Evolutionary conservation across 2,888 invertebrate genomes (phyloP), one percentile per base, ranked within the genome.

Genomic region (Drosophila siamana): DNA sequence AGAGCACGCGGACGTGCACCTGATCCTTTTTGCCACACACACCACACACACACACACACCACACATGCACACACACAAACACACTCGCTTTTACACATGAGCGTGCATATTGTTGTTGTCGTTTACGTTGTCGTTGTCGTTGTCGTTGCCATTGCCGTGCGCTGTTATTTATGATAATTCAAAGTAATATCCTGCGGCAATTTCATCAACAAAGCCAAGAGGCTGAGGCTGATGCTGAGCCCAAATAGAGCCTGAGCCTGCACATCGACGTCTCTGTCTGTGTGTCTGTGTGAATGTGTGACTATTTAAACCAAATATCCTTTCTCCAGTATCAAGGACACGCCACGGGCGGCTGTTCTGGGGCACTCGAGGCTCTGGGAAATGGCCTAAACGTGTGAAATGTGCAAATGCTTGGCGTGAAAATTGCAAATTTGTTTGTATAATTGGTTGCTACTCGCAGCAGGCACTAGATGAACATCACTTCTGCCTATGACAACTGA

Each of bases 171-270:
- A 83, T 83, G 83, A 83, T 83, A 83, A 83, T 83, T 83, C 87
- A 83, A 83, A 83, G 87, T 83, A 87, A 83, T 83, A 87, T 83
- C 83, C 83, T 74, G 67, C 76, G 85, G 83, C 85, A 83, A 85
- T 83, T 83, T 83, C 76, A 85, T 87, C 87, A 87, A 81, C 79
- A 87, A 78, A 86, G 70, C 69, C 75, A 62, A 65, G 51, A 54
- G 59, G 62, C 73, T 47, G 22, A 62, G 36, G 36, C 70, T 44
- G 22, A 62, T 7, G 36, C 70, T 44, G 28, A 57, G 52, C 26
- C 44, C n/a, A n/a, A n/a, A n/a, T n/a, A n/a, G n/a, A n/a, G n/a
- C n/a, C 57, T 40, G 13, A 15, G 33, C 33, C 4, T 33, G 33
- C 7, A 8, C n/a, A n/a, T n/a, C n/a, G n/a, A 52, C 28, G 13